Evolutionary conservation across 1,140 invertebrate genomes (phyloP), one percentile per base, ranked within the genome.

Genomic region (Potamilus streckersoni): DNA sequence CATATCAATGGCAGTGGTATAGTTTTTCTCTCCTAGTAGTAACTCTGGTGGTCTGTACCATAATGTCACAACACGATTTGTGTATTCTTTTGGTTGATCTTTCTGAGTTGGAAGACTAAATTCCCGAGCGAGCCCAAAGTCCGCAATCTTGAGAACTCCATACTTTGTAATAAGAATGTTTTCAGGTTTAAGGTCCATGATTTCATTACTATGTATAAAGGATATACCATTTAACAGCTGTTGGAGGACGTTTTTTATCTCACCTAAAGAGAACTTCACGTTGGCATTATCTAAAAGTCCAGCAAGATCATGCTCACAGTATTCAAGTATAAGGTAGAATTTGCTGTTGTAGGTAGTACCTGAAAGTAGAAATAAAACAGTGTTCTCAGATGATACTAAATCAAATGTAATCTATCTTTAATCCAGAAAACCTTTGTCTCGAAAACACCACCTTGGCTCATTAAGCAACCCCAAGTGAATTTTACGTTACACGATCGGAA

Each of bases 321-420:
- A 99, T 82, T 99, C 98, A 91, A 99, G 99, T 1, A 99, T 95
- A 76, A 99, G 91, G 88, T 97, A 99, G 88, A 99, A n/a, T n/a
- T n/a, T n/a, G n/a, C n/a, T n/a, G n/a, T n/a, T n/a, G n/a, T n/a
- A n/a, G n/a, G n/a, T n/a, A n/a, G n/a, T n/a, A n/a, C n/a, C n/a
- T n/a, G n/a, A n/a, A n/a, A n/a, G n/a, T n/a, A n/a, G n/a, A n/a
- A n/a, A n/a, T n/a, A n/a, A n/a, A n/a, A n/a, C n/a, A n/a, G n/a
- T n/a, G n/a, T n/a, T n/a, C n/a, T n/a, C n/a, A n/a, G n/a, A n/a
- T n/a, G n/a, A n/a, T n/a, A n/a, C n/a, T n/a, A n/a, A n/a, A n/a
- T n/a, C n/a, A n/a, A n/a, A n/a, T n/a, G n/a, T n/a, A n/a, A n/a
- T n/a, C n/a, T n/a, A n/a, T n/a, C n/a, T n/a, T n/a, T n/a, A n/a